Base-by-base conservation (phyloP, 1,140 invertebrate genomes). In the Aricia agestis region DNA sequence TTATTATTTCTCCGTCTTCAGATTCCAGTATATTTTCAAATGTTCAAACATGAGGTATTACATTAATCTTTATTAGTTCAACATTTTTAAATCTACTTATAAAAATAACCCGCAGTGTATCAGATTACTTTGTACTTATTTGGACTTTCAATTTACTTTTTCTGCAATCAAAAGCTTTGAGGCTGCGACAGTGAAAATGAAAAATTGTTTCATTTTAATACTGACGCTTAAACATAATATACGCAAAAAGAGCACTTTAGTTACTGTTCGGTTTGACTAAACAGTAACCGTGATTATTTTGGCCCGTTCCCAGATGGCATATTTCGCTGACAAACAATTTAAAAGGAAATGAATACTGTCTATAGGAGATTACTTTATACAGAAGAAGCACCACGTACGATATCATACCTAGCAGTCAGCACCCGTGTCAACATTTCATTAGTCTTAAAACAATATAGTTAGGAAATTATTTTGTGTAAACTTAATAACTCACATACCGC, bases 231-330 rank as follows among this genome's bases (percentile, higher is more conserved):
- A 63, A 63, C 59, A 63, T 63, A 19, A 19, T 63, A 63, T 63
- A 63, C 59, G 59, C 59, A 63, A 63, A 63, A 63, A 63, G 59
- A 63, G 19, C 59, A 19, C 59, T 63, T 63, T 63, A 63, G 18
- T 63, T 42, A 59, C 59, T 69, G 68, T 59, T 74, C 79, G 69
- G 80, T 70, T 72, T 69, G 72, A 79, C 72, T 87, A 85, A 91
- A 77, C 84, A 86, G 87, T 86, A 86, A 83, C 84, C 84, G 84
- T 86, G 86, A 90, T 88, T 90, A 86, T 89, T 84, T 89, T 89
- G 87, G 85, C 86, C 78, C 78, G 65, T 78, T 78, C 81, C 87
- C 85, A 91, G 84, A 85, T 85, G 81, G 83, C 82, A 76, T 80
- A 80, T 81, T 83, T 80, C 77, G 80, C 82, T 84, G 77, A 83